Percentiles rank a stretch among this genome's conserved stretches.
Conservation (phyloP, 2,888 invertebrate genomes). For the Agrotis segetum region DNA sequence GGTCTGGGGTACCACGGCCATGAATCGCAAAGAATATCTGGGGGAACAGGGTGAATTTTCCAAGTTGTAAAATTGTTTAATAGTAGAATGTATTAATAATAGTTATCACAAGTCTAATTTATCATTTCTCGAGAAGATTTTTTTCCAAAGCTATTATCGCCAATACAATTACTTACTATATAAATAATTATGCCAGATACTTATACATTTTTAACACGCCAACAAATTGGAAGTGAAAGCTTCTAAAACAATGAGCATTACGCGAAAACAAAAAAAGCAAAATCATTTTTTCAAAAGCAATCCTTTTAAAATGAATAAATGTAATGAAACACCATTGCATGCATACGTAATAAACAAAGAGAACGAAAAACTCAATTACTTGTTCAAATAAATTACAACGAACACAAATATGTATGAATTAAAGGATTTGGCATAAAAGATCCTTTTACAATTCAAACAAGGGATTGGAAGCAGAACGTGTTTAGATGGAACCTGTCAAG, state of each 20-base stretch:
- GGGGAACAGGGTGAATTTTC: too few relatives aligned
- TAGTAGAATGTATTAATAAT: too few relatives aligned
- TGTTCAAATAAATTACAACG: constrained; percentile 68
- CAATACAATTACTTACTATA: too few relatives aligned
- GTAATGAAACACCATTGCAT: constrained; percentile 31
- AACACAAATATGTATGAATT: constrained; percentile 54
- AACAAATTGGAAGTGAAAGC: neutral
- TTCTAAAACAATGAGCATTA: constrained; percentile 7
- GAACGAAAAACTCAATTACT: constrained; percentile 66
- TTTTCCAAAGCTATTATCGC: too few relatives aligned
- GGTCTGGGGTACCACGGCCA: too few relatives aligned
- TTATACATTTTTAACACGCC: neutral
- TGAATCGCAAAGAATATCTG: too few relatives aligned
- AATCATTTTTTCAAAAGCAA: neutral
- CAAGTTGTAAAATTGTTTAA: too few relatives aligned
- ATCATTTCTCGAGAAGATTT: too few relatives aligned
- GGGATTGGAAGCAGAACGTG: constrained; percentile 34
- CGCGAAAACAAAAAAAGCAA: neutral
- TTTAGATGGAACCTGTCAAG: constrained; percentile 35
- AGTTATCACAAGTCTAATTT: too few relatives aligned
- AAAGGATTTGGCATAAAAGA: constrained; percentile 64
- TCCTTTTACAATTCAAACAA: constrained; percentile 55
- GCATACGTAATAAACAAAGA: constrained; percentile 40
- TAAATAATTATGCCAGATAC: too few relatives aligned
- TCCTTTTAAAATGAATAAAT: constrained; percentile 34